Percentiles rank a stretch among this genome's conserved stretches.
Conservation (phyloP, 2,113 vertebrate genomes). For the Rhombomys opimus region DNA sequence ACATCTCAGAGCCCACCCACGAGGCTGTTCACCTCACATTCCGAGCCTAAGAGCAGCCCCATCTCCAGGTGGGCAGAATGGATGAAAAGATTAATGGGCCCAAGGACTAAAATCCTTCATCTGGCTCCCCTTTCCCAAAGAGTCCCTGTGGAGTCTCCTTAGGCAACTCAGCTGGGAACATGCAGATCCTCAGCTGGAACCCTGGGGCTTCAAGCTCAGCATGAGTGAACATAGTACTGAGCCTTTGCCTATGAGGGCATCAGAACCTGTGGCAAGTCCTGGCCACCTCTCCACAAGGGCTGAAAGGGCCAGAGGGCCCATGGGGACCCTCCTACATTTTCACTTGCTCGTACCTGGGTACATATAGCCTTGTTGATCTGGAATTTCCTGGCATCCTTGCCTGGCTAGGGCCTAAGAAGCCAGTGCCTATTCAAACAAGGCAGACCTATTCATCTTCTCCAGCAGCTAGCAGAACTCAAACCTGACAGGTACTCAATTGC, state of each 20-base stretch:
- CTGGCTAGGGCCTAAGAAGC: not conserved
- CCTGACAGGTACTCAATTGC: not conserved
- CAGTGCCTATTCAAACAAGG: accelerated
- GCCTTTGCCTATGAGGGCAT: not conserved
- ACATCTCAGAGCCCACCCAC: not conserved
- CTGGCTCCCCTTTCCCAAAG: constrained; percentile 16
- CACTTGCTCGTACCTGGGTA: not conserved
- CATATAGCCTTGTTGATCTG: not conserved
- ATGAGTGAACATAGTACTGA: not conserved
- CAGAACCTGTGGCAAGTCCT: not conserved
- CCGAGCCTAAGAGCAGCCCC: not conserved
- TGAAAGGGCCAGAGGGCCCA: not conserved
- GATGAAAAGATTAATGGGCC: not conserved
- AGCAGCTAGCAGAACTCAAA: not conserved
- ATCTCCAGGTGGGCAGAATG: not conserved
- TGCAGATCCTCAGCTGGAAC: not conserved
- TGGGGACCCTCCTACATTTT: not conserved
- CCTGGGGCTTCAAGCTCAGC: not conserved
- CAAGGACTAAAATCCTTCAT: not conserved
- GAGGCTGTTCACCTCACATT: not conserved
- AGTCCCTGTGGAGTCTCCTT: not conserved
- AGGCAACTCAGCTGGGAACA: not conserved
- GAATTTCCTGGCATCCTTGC: not conserved
- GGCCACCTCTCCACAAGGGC: not conserved
- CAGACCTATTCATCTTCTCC: not conserved